A percentile compares a stretch with the other conserved stretches of the same genome.
These are phyloP conservation scores for Heliocidaris tuberculata DNA, from an alignment of 35 echinoderm and acorn worm genomes.

Conservation along the genomic window DNA sequence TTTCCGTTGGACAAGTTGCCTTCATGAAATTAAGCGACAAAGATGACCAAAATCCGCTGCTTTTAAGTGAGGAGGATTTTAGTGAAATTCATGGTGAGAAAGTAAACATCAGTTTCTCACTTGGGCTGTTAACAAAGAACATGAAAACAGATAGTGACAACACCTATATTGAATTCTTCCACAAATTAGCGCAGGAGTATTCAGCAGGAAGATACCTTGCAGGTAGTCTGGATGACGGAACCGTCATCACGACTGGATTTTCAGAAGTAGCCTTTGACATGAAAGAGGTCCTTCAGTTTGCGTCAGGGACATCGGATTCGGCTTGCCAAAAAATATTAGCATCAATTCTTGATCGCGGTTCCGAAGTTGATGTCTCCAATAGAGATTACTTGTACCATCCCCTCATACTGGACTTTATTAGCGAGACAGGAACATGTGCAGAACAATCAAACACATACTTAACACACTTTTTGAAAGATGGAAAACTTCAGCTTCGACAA, in stretches of 20 bases:
- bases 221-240: neutral
- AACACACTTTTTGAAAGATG: no score
- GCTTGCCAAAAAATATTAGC: no score
- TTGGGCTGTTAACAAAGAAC: neutral
- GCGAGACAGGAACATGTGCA: no score
- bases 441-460: no score
- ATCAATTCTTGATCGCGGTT: no score
- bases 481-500: no score
- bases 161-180: constrained; percentile 18
- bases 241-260: neutral
- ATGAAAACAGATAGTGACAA: neutral
- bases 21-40: neutral
- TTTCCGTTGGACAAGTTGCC: neutral
- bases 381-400: no score
- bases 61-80: neutral
- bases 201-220: neutral
- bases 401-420: no score
- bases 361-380: no score
- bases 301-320: neutral
- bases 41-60: neutral
- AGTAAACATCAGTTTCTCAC: neutral
- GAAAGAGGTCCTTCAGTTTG: neutral
- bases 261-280: neutral
- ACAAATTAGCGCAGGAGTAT: constrained; percentile 2
- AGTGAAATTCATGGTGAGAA: neutral